Conservation (phyloP, 2,113 vertebrate species). For the Oenanthe melanoleuca region DNA sequence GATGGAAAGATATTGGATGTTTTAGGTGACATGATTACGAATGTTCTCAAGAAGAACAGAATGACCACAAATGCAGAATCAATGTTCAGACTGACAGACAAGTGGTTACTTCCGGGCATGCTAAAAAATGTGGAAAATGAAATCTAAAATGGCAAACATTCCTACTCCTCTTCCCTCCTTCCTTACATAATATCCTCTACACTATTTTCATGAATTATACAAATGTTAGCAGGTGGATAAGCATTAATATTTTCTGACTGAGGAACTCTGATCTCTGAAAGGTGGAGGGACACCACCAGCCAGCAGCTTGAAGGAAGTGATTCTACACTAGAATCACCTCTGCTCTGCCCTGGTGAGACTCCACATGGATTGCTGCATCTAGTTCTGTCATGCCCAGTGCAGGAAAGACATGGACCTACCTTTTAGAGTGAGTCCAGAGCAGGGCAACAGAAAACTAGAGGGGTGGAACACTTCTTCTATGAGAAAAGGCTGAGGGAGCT, state of each 20-base stretch:
- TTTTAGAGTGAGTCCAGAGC: no score
- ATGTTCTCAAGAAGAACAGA: neutral
- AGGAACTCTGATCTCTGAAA: neutral
- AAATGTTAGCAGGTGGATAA: neutral
- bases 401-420: neutral
- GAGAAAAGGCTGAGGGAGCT: neutral
- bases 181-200: neutral
- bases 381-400: accelerated
- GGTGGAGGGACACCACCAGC: neutral
- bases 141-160: neutral
- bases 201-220: neutral
- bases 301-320: neutral
- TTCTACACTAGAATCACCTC: neutral
- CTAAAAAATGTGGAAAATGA: neutral
- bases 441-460: neutral
- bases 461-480: neutral
- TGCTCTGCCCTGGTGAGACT: no score
- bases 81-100: neutral
- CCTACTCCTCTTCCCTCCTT: neutral
- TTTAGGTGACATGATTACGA: accelerated
- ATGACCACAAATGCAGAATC: neutral
- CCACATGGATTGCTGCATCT: neutral
- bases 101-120: neutral
- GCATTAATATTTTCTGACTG: neutral
- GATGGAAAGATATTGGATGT: neutral